Percentiles rank a stretch among this genome's conserved stretches.
These are phyloP conservation scores for Drosophila malerkotliana DNA, from an alignment of 1,140 invertebrate species.

Conservation along the genomic window DNA sequence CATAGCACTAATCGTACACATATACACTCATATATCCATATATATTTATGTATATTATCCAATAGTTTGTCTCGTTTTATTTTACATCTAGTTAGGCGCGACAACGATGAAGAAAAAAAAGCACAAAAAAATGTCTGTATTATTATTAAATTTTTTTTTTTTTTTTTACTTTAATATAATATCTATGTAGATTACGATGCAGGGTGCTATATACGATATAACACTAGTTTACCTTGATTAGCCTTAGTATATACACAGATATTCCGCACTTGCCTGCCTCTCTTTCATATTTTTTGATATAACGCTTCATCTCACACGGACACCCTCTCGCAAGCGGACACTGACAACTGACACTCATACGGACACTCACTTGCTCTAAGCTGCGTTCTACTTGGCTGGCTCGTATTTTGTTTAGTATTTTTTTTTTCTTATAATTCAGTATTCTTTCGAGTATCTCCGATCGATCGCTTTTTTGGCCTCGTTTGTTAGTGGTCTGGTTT, in stretches of 20 bases:
- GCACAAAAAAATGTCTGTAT: slow-evolving; percentile 23
- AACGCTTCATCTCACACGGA: slow-evolving; percentile 39
- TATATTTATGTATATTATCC: slow-evolving; percentile 30
- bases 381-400: slow-evolving; percentile 37
- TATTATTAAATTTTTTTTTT: slow-evolving; percentile 5
- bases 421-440: too few relatives aligned
- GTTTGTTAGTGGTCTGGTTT: slow-evolving; percentile 39
- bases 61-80: slow-evolving; percentile 51
- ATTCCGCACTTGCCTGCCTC: slow-evolving; percentile 2
- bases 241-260: slow-evolving; percentile 59
- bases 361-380: slow-evolving; percentile 38
- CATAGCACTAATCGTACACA: slow-evolving; percentile 38
- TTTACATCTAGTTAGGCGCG: slow-evolving; percentile 61
- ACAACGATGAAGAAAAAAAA: slow-evolving; percentile 54
- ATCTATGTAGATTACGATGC: slow-evolving; percentile 43
- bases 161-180: slow-evolving; percentile 18
- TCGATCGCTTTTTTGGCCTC: slow-evolving; percentile 39
- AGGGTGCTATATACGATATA: slow-evolving; percentile 53
- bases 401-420: not conserved
- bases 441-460: slow-evolving; percentile 7
- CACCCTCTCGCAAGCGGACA: slow-evolving; percentile 16
- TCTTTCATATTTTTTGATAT: slow-evolving; percentile 23
- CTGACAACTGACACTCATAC: slow-evolving; percentile 5
- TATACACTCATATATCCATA: slow-evolving; percentile 40
- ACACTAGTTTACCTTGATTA: slow-evolving; percentile 62